Evolutionary conservation across 1,140 invertebrate species (phyloP), one percentile per base, ranked within the genome.

Genomic region (Gryon sp.): DNA sequence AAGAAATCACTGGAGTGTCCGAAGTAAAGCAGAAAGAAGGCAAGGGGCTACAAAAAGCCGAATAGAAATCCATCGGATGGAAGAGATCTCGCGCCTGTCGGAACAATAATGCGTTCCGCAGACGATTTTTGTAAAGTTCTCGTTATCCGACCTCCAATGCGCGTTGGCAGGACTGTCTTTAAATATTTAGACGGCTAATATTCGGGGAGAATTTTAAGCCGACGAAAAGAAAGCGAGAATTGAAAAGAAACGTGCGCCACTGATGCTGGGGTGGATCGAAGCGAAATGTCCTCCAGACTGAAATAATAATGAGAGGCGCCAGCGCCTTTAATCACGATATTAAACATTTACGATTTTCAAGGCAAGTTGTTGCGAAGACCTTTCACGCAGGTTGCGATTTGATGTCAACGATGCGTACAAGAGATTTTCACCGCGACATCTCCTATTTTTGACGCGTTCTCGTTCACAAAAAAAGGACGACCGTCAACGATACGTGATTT

Each of bases 311-410:
- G 84, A 86, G 83, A 86, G 82, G 79, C 83, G 84, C 84, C 82
- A 85, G 84, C 76, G 83, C 81, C 86, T 88, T 87, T 88, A 88
- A 88, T 88, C 86, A 87, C 85, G 86, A 88, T 88, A 88, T 88
- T 88, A 88, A 88, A 88, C 84, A 88, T 88, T 87, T 88, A 88
- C 82, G 84, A 88, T 88, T 84, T 80, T 80, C 78, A 75, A 79
- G 76, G 55, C 78, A 57, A 69, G 53, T 36, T 53, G 43, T 68
- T 69, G 53, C 63, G 55, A 41, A 40, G 52, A 76, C 69, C 72
- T 80, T 80, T 81, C 66, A 75, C 80, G 59, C 68, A 53, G 50
- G 48, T 24, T 34, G 9, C 63, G 65, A 72, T 77, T 77, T 68
- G 16, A 48, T 57, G 75, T 66, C 65, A 76, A 70, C 74, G 65